These are phyloP conservation scores for Dendropsophus ebraccatus DNA, from an alignment of 2,113 vertebrate species.

Conservation along the genomic window DNA sequence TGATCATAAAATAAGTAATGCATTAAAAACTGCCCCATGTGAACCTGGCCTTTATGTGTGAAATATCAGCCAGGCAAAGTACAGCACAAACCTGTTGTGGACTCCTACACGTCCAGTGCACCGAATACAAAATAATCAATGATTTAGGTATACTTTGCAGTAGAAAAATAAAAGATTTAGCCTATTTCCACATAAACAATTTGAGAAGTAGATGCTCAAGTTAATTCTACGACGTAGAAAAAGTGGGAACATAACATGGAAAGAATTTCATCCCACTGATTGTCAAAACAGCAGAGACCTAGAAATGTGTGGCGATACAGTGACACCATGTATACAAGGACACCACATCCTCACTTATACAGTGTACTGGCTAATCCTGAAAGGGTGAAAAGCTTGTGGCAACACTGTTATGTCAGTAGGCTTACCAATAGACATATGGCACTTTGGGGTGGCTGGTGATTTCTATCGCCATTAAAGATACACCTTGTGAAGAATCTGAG, in stretches of 20 bases:
- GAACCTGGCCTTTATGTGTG: not conserved
- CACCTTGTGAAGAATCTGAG: not conserved
- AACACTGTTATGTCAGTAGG: not conserved
- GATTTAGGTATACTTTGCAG: not conserved
- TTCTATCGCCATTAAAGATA: not conserved
- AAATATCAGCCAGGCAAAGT: not conserved
- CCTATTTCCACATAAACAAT: not conserved
- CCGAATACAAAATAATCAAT: not conserved
- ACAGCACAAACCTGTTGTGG: not conserved
- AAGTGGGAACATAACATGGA: not conserved
- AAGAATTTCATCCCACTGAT: not conserved
- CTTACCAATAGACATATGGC: not conserved
- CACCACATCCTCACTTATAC: too few relatives aligned
- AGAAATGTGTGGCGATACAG: not conserved
- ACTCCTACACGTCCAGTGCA: not conserved
- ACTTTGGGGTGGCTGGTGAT: not conserved
- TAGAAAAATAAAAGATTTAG: not conserved
- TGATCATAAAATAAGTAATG: not conserved
- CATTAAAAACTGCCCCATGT: not conserved
- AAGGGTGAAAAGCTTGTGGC: not conserved
- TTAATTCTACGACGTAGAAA: not conserved
- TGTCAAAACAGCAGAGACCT: not conserved
- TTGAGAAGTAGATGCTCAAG: not conserved
- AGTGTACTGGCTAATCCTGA: not conserved
- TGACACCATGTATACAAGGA: not conserved